Evolutionary conservation across 2,113 vertebrate species (phyloP), one percentile per base, ranked within the genome.

Genomic region (Ageneiosus marmoratus): DNA sequence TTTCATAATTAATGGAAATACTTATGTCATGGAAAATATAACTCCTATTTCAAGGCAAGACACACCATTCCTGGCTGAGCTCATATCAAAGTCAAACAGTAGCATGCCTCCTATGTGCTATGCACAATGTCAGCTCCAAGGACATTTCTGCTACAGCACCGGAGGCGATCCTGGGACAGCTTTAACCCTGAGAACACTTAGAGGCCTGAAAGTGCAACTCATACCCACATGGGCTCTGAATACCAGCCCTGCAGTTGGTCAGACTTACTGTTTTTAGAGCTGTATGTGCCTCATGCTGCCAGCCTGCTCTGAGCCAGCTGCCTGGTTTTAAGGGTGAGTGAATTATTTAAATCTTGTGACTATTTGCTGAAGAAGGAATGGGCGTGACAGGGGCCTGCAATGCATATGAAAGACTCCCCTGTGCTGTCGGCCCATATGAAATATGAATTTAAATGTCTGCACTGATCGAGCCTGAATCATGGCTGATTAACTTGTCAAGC

Each of bases 261-360:
- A 89, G 87, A 86, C 86, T 86, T 87, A 87, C 89, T 90, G 86
- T 85, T 86, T 89, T 90, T 89, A 91, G 88, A 48, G n/a, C 44
- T 73, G 69, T 73, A 83, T 88, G 88, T 87, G 85, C 83, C 91
- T 89, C 86, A 79, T 80, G 81, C 86, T 84, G 86, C 79, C 73
- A 55, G 63, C 15, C n/a, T 84, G 69, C 87, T 86, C 88, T 90
- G 90, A 92, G 85, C 91, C 89, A 92, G 89, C 89, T 70, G 62
- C 89, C 91, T 87, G 89, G 89, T 70, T 55, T 6, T 1, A 67
- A 58, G 86, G 87, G 88, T 69, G 78, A 86, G 88, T 89, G 89
- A 92, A 90, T 87, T 85, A 91, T 91, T 87, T 89, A 89, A 90
- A 91, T 90, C 83, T 80, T 86, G 82, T 88, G 85, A 88, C 87